A percentile compares a stretch with the other conserved stretches of the same genome.
Conservation (phyloP, 2,888 invertebrate genomes). For the Agrotis segetum region DNA sequence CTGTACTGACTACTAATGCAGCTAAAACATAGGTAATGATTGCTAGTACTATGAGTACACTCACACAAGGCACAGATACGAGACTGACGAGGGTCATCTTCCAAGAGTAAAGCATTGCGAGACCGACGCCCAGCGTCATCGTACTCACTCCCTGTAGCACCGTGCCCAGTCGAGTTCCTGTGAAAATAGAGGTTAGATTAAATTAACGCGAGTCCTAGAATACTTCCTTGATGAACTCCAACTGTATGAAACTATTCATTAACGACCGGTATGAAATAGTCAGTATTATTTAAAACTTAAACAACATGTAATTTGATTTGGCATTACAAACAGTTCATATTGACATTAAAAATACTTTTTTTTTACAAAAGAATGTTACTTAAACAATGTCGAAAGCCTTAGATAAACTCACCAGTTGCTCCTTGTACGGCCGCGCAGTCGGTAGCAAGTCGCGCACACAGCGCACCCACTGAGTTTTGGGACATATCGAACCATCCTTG, state of each 20-base stretch:
- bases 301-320: neutral
- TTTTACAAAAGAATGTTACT: neutral
- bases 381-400: neutral
- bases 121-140: conserved; percentile 89
- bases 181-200: neutral
- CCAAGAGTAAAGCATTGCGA: conserved; percentile 91
- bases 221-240: conserved; percentile 8
- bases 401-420: conserved; percentile 87
- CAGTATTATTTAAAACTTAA: neutral
- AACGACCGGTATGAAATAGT: too few species aligned
- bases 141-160: conserved; percentile 92
- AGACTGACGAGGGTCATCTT: conserved; percentile 92
- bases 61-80: conserved; percentile 91
- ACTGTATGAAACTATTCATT: neutral
- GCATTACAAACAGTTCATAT: neutral
- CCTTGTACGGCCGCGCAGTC: conserved; percentile 93
- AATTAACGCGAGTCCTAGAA: neutral
- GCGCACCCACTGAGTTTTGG: conserved; percentile 91
- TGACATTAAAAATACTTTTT: rapidly evolving
- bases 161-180: conserved; percentile 90
- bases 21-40: too few species aligned
- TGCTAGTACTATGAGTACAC: conserved; percentile 55
- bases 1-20: neutral
- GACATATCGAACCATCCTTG: conserved; percentile 92
- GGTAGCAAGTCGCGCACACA: conserved; percentile 92